phyloP scores from a whole-genome alignment of 2,888 invertebrate genomes.

The Periphyllus acericola region DNA sequence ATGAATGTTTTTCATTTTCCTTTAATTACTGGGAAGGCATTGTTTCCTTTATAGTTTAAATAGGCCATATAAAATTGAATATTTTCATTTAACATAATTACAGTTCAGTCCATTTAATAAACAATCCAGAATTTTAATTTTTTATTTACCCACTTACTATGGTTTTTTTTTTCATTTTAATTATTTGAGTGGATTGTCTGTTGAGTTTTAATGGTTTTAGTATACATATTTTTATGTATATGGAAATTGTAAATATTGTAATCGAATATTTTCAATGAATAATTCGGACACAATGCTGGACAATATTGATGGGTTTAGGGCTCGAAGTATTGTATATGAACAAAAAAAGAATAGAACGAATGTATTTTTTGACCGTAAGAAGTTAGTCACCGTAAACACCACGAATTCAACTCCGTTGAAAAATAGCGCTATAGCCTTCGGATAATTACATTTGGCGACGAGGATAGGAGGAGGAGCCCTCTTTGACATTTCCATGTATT shows the following conservation, averaged over 20 bases:
- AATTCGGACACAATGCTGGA: neutral
- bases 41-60: too few relatives aligned
- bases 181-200: too few relatives aligned
- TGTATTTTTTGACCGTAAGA: slow-evolving; percentile 8
- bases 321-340: neutral
- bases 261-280: neutral
- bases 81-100: too few relatives aligned
- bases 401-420: slow-evolving; percentile 42
- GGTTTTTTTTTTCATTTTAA: too few relatives aligned
- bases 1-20: too few relatives aligned
- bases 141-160: too few relatives aligned
- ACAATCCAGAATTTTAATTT: too few relatives aligned
- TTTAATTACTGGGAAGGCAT: too few relatives aligned
- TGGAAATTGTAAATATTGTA: neutral
- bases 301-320: neutral
- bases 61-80: too few relatives aligned
- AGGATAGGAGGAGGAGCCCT: slow-evolving; percentile 18
- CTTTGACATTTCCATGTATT: slow-evolving; percentile 58
- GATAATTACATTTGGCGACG: slow-evolving; percentile 48
- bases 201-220: too few relatives aligned
- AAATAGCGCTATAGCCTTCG: slow-evolving; percentile 41
- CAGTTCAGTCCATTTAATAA: too few relatives aligned
- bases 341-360: slow-evolving; percentile 1
- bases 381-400: slow-evolving; percentile 46
- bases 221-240: too few relatives aligned